Conservation (phyloP, 23 tunicate species). For the Clavelina lepadiformis region DNA sequence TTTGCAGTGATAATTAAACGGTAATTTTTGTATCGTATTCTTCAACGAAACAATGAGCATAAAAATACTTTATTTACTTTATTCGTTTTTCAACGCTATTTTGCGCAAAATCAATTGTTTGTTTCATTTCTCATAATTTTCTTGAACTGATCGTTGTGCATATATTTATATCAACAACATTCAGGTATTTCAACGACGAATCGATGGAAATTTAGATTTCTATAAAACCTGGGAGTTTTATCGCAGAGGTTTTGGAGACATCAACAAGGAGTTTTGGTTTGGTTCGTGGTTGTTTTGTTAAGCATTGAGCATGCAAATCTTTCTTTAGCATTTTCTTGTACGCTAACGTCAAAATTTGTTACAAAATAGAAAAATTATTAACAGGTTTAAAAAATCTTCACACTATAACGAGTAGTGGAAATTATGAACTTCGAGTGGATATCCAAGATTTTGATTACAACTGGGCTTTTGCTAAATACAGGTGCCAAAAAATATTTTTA, state of each 20-base stretch:
- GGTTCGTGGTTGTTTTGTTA: neutral
- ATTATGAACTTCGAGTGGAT: constrained; percentile 10
- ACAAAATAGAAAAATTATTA: too few species aligned
- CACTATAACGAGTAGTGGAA: neutral
- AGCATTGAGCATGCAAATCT: neutral
- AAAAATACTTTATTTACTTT: too few species aligned
- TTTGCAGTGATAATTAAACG: too few species aligned
- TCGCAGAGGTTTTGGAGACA: constrained; percentile 10
- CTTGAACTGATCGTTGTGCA: too few species aligned
- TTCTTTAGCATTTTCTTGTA: neutral
- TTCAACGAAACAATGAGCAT: too few species aligned
- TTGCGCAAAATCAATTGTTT: too few species aligned
- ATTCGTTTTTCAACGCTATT: too few species aligned
- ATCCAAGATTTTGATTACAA: constrained; percentile 14
- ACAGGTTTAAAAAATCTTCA: constrained; percentile 4
- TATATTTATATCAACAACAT: too few species aligned
- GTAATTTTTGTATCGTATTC: too few species aligned
- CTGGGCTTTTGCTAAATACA: constrained; percentile 4
- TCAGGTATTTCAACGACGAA: constrained; percentile 8
- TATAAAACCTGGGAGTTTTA: constrained; percentile 11
- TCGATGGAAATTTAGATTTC: constrained; percentile 9
- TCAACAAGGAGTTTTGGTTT: constrained; percentile 10
- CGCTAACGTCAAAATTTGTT: too few species aligned
- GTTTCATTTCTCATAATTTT: too few species aligned
- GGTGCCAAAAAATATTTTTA: constrained; percentile 6